phyloP scores from a whole-genome alignment of 2,113 vertebrate species.

The Prionailurus bengalensis region DNA sequence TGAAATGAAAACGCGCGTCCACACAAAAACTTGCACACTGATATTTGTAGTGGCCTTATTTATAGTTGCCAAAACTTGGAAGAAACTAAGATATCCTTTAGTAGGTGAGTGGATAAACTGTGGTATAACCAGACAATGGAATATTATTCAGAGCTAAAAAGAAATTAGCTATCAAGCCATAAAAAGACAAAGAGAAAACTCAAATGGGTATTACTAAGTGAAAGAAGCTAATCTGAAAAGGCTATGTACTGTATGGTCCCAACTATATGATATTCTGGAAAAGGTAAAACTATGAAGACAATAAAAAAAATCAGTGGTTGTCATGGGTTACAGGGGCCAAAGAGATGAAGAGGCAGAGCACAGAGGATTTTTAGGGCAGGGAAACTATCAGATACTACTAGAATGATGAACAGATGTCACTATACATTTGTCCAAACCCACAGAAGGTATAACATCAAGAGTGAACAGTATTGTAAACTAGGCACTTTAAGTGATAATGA shows the following conservation, averaged over 20 bases:
- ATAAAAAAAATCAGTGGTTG: not conserved
- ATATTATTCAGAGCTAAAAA: not conserved
- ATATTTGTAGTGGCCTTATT: not conserved
- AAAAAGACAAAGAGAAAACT: not conserved
- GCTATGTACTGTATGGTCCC: not conserved
- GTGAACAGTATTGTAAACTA: not conserved
- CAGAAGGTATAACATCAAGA: not conserved
- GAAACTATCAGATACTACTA: not conserved
- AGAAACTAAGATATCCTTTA: not conserved
- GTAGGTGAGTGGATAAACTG: not conserved
- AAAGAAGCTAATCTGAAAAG: conserved; percentile 32
- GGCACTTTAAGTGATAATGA: not conserved
- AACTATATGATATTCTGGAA: not conserved
- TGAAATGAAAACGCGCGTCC: not conserved
- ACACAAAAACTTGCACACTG: not conserved
- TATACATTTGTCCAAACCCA: not conserved
- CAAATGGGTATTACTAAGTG: not conserved
- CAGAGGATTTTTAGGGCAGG: not conserved
- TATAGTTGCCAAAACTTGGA: not conserved
- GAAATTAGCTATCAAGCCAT: not conserved
- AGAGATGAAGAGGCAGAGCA: not conserved
- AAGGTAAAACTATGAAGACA: not conserved
- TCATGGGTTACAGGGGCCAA: not conserved
- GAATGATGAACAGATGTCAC: not conserved
- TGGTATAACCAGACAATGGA: not conserved